Base-by-base conservation (phyloP, 2,888 invertebrate genomes). In the Aporophyla lueneburgensis region DNA sequence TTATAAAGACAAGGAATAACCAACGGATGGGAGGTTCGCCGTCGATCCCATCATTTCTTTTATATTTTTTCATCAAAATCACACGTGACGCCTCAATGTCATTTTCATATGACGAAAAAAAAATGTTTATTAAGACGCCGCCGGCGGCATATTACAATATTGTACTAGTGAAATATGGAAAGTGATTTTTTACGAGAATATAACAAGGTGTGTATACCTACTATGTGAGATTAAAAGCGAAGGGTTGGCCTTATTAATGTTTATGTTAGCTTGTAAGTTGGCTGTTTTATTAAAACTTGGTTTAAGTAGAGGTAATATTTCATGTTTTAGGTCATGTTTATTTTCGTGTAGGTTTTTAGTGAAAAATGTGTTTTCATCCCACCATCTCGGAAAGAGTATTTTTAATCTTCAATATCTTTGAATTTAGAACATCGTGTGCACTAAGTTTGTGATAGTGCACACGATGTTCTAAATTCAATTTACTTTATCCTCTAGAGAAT, bases 51-150 rank as follows among this genome's bases (percentile, higher is more conserved):
- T 94, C 95, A 94, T 95, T 93, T 94, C 95, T 95, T 96, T 96
- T 95, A 96, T 96, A 96, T 96, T 96, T 96, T 96, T 96, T 96
- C 96, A 96, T 96, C 96, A 96, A 96, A 94, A 96, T 96, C 95
- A 96, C 96, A 96, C 93, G 96, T 96, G 96, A 95, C 95, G 96
- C 96, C 95, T 85, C 92, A 95, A 96, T 96, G 96, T 95, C 96
- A 96, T 96, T 96, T 96, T 96, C 96, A 95, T 96, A 92, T 92
- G 95, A 95, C 91, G 94, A 92, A 96, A 95, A 95, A 33, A 96
- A 96, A 96, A 96, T 95, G 95, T 96, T 96, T 96, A 96, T 96
- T 96, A 96, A 95, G 95, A 96, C 93, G 93, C 91, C 89, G 89
- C 89, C 89, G 90, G 90, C 93, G 93, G 94, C 94, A 95, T 96